These are phyloP conservation scores for Mormyrus iriodes DNA, from an alignment of 2,113 vertebrate species.

Conservation along the genomic window DNA sequence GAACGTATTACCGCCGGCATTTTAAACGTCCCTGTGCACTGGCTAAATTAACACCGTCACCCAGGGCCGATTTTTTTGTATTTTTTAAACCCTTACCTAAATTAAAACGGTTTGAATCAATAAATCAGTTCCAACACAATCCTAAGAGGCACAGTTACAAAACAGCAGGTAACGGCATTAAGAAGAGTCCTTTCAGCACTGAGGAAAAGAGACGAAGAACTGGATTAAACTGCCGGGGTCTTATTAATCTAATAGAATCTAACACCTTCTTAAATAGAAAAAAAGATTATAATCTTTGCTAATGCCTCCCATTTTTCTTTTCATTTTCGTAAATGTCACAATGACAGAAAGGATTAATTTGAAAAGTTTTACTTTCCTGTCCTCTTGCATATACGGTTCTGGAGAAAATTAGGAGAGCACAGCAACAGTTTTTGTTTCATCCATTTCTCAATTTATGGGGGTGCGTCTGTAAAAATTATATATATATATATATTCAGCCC, in stretches of 20 bases:
- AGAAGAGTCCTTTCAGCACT: background rate
- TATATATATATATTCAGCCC: no score
- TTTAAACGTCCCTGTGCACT: background rate
- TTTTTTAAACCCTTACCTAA: background rate
- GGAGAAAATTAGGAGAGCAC: background rate
- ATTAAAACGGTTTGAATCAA: background rate
- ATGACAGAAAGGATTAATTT: background rate
- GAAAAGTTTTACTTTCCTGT: background rate
- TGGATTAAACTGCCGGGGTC: background rate
- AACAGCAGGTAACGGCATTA: background rate
- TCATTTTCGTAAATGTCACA: background rate
- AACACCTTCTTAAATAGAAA: background rate
- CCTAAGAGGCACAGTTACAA: background rate
- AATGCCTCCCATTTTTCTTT: background rate
- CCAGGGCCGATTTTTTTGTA: background rate
- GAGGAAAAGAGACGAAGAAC: background rate
- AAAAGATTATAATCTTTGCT: background rate
- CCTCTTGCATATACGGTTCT: background rate
- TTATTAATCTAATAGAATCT: background rate
- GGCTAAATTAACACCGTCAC: background rate
- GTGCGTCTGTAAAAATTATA: background rate
- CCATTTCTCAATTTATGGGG: background rate
- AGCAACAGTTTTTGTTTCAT: background rate
- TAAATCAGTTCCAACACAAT: background rate
- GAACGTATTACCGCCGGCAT: background rate